These are phyloP conservation scores for Timema cristinae DNA, from an alignment of 2,888 invertebrate genomes.

Conservation along the genomic window DNA sequence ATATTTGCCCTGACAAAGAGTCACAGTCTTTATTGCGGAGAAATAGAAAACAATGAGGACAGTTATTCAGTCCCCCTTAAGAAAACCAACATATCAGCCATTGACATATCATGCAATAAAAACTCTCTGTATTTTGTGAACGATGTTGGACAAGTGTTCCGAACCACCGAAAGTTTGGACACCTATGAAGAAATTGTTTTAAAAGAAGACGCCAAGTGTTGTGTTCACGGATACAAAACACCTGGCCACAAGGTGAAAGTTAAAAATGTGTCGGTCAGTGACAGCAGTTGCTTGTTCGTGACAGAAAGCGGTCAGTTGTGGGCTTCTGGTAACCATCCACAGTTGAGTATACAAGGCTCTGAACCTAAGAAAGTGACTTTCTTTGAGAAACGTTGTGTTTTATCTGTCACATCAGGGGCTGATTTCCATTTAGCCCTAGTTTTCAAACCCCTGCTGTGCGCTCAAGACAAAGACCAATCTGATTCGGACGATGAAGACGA, in stretches of 20 bases:
- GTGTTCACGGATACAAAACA: constrained; percentile 62
- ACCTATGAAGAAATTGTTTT: constrained; percentile 58
- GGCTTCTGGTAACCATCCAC: constrained; percentile 65
- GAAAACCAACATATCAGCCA: constrained; percentile 50
- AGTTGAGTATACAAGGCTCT: constrained; percentile 56
- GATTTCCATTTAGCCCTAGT: constrained; percentile 72
- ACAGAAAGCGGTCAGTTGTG: constrained; percentile 65
- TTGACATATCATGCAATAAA: constrained; percentile 61
- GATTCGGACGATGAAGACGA: constrained; percentile 57
- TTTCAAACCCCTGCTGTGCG: constrained; percentile 52
- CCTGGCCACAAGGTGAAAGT: constrained; percentile 59
- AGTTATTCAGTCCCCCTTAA: constrained; percentile 34
- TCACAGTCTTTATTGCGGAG: constrained; percentile 47
- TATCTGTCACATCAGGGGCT: constrained; percentile 67
- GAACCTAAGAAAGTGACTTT: constrained; percentile 60
- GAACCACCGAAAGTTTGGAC: constrained; percentile 52
- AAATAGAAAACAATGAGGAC: constrained; percentile 36
- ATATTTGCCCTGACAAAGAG: constrained; percentile 47
- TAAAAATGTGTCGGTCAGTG: constrained; percentile 57
- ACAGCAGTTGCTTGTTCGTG: constrained; percentile 60
- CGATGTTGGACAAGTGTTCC: constrained; percentile 57
- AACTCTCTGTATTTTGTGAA: constrained; percentile 58
- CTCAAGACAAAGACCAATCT: constrained; percentile 44
- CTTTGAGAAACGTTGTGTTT: constrained; percentile 64
- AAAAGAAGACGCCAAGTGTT: constrained; percentile 60